phyloP scores from a whole-genome alignment of 1,140 invertebrate genomes.

The Pantala flavescens region DNA sequence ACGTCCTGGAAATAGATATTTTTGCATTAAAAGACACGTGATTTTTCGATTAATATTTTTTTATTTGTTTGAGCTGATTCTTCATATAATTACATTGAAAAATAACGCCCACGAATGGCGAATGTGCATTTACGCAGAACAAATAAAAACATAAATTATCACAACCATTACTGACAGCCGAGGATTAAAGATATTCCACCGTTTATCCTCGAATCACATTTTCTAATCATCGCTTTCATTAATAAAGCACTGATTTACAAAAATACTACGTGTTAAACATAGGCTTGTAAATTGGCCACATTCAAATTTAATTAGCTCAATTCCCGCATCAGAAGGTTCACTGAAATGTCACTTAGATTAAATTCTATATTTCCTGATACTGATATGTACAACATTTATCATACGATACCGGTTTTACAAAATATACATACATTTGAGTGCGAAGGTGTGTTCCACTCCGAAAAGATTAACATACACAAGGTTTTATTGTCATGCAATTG shows the following conservation, averaged over 20 bases:
- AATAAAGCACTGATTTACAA: not conserved
- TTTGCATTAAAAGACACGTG: no score
- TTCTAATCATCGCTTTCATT: not conserved
- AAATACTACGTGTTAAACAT: not conserved
- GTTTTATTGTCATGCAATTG: no score
- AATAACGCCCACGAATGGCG: not conserved
- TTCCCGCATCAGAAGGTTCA: no score
- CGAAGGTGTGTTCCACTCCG: no score
- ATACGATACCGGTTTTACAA: not conserved
- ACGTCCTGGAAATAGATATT: no score
- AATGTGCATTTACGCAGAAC: no score
- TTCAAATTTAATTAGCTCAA: no score
- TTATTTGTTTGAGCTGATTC: not conserved
- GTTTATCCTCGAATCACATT: not conserved
- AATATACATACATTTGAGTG: not conserved
- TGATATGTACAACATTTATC: not conserved
- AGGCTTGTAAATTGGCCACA: not conserved
- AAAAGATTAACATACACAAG: no score
- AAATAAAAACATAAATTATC: not conserved
- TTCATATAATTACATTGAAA: slow-evolving; percentile 4
- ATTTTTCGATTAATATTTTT: not conserved
- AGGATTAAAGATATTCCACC: not conserved
- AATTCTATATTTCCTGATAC: not conserved
- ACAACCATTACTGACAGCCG: not conserved
- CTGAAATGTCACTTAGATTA: no score